These are phyloP conservation scores for Caenorhabditis sinica DNA, from an alignment of 2,888 invertebrate genomes.

Conservation along the genomic window DNA sequence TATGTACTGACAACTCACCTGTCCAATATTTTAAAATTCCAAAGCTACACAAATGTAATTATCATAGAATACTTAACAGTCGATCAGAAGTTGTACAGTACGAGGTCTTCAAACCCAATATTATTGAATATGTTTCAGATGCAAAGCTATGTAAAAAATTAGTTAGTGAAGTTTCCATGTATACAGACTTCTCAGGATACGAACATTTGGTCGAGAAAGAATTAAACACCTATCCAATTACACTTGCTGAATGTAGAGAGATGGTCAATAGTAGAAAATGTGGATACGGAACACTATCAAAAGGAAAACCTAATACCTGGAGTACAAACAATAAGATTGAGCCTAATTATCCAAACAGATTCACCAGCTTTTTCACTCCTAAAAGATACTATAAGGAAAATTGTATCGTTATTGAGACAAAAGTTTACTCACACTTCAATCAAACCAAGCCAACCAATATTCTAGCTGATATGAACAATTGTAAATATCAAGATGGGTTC, in stretches of 20 bases:
- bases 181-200: constrained; percentile 71
- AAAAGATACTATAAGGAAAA: constrained; percentile 74
- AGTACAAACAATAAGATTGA: constrained; percentile 74
- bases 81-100: constrained; percentile 63
- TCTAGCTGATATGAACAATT: constrained; percentile 63
- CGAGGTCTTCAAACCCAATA: constrained; percentile 69
- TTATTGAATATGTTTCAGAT: constrained; percentile 58
- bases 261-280: constrained; percentile 68
- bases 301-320: constrained; percentile 53
- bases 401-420: constrained; percentile 75
- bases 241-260: constrained; percentile 71
- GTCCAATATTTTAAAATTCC: constrained; percentile 67
- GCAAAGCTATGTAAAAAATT: constrained; percentile 69
- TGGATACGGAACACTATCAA: constrained; percentile 63
- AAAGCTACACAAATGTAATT: constrained; percentile 66
- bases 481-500: constrained; percentile 72
- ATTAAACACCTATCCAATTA: constrained; percentile 66
- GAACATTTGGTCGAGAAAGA: constrained; percentile 69
- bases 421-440: constrained; percentile 73
- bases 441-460: constrained; percentile 72
- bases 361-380: constrained; percentile 69
- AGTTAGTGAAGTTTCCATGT: constrained; percentile 66
- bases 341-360: constrained; percentile 74
- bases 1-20: constrained; percentile 55
- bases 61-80: constrained; percentile 54